Base-by-base conservation (phyloP, 92 coral and sea anemone species). In the Actinostola sp. region DNA sequence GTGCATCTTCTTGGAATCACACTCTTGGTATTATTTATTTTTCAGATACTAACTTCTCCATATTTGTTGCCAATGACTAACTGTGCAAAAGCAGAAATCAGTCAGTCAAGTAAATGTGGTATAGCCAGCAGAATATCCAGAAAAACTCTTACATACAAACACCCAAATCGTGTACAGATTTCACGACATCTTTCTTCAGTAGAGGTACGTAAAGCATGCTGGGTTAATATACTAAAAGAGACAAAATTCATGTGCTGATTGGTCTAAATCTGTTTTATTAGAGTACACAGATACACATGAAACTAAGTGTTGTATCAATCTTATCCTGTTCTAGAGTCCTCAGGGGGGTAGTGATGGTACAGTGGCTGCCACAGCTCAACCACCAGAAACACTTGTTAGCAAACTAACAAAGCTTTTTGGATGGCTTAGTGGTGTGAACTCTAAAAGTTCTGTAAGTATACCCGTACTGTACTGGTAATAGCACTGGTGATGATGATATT, bases 381-480 rank as follows among this genome's bases (percentile, higher is more conserved):
- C 62, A 4, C 61, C 74, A 27, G 90, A 85, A 33, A 81, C 62
- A 36, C 62, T 82, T 66, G 90, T 76, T 28, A 56, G 60, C 44
- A 86, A 61, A 66, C 48, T 76, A 51, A 11, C 82, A 21, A 89
- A 89, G 64, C 65, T 81, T 8, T 59, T 85, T 54, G 90, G 94
- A 15, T 77, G 94, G 88, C 61, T 89, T 16, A 89, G 94, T 55
- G 94, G 94, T 1, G 83, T 89, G 61, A 81, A 89, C 62, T 89
- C 94, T 0, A 81, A 73, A 70, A 89, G 76, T 21, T 85, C 94
- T 28, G 86, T 84, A 78, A 84, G 89, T 77, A 53, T 11, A 1
- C 13, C 15, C 21, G 59, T 52, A 23, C 3, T 46, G 21, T 6
- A n/a, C n/a, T n/a, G n/a, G n/a, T n/a, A n/a, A n/a, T n/a, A n/a